phyloP scores from a whole-genome alignment of 2,113 vertebrate genomes.

The Tachysurus vachellii region DNA sequence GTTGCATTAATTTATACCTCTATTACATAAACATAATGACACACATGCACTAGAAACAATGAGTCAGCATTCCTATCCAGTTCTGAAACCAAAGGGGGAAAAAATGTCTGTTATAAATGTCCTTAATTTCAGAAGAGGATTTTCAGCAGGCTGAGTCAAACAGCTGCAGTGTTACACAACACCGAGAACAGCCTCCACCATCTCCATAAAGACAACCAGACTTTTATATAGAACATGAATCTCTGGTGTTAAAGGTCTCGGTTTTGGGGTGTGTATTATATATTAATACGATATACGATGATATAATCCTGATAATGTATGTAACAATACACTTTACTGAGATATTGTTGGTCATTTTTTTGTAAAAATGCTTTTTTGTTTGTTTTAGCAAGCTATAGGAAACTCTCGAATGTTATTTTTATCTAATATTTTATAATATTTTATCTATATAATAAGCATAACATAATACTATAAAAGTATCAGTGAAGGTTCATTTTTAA shows the following conservation, averaged over 20 bases:
- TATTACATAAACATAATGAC: conserved; percentile 16
- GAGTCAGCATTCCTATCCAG: conserved; percentile 30
- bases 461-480: not conserved
- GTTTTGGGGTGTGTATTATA: not conserved
- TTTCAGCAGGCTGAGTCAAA: conserved; percentile 27
- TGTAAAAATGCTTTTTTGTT: too few species aligned
- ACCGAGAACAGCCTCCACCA: conserved; percentile 9
- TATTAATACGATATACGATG: not conserved
- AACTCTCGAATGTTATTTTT: too few species aligned
- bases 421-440: too few species aligned
- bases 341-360: not conserved
- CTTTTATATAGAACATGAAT: not conserved
- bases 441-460: too few species aligned
- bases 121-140: conserved; percentile 21
- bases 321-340: not conserved
- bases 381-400: too few species aligned
- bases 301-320: not conserved
- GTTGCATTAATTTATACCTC: conserved; percentile 26
- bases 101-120: conserved; percentile 5
- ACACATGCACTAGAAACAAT: conserved; percentile 13
- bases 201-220: not conserved
- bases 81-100: not conserved
- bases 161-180: conserved; percentile 45
- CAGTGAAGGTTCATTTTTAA: not conserved
- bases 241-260: not conserved